Percentiles rank a stretch among this genome's conserved stretches.
phyloP scores from a whole-genome alignment of 1,140 invertebrate species.

The Wasmannia auropunctata region DNA sequence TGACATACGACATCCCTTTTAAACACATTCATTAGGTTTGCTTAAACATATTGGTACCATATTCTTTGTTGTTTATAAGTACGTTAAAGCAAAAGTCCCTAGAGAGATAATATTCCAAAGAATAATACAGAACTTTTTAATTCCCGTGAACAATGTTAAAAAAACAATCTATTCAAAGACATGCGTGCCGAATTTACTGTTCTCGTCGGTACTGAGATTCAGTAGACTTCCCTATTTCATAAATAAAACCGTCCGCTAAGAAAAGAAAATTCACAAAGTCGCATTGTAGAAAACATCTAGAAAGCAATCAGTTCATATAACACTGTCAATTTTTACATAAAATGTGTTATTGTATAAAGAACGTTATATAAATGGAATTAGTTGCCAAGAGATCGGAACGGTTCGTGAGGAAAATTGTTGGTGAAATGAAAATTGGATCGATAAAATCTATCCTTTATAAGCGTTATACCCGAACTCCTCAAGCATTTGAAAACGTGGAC shows the following conservation, averaged over 20 bases:
- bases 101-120: background rate
- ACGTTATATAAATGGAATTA: slow-evolving; percentile 10
- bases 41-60: background rate
- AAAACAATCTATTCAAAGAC: background rate
- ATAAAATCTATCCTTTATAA: slow-evolving; percentile 28
- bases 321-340: background rate
- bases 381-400: background rate
- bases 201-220: background rate
- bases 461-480: background rate
- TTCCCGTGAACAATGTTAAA: background rate
- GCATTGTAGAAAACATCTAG: background rate
- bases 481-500: background rate
- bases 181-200: background rate
- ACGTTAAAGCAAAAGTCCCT: background rate
- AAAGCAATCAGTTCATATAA: background rate
- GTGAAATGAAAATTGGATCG: slow-evolving; percentile 25
- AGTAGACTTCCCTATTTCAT: background rate
- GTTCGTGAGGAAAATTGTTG: slow-evolving; percentile 18
- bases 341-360: background rate
- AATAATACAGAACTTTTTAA: background rate
- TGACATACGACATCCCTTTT: background rate
- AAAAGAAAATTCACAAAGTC: background rate
- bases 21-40: background rate
- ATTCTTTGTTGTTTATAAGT: background rate
- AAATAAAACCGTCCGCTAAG: background rate